Evolutionary conservation across 2,888 invertebrate species (phyloP).

Genomic region (Strigamia crassipes): DNA sequence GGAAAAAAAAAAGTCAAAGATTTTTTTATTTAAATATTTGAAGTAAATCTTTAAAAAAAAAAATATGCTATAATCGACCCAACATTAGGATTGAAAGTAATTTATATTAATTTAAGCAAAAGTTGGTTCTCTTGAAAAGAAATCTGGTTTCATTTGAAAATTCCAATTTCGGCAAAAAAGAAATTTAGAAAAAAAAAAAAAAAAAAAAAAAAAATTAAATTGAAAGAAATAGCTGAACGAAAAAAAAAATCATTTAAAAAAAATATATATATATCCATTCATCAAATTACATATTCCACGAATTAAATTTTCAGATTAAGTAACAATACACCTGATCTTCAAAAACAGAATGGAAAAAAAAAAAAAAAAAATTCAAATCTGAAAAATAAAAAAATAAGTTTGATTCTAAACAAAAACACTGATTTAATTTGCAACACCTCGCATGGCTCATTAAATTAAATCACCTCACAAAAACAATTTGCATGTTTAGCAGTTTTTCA

Average conservation of each 20-base stretch:
- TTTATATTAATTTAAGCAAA: constrained; percentile 17
- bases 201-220: neutral
- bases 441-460: neutral
- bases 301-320: too few species aligned
- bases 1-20: too few species aligned
- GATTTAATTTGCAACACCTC: neutral
- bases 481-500: neutral
- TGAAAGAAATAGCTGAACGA: neutral
- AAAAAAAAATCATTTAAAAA: neutral
- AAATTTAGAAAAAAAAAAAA: neutral
- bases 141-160: neutral
- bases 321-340: too few species aligned
- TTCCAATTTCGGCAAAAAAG: neutral
- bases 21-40: neutral
- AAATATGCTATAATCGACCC: neutral
- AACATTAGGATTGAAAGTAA: neutral
- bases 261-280: too few species aligned
- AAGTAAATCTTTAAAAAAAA: neutral
- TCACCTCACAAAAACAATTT: neutral
- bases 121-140: neutral
- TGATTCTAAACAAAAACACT: neutral
- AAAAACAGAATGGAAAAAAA: too few species aligned
- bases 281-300: too few species aligned
- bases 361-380: too few species aligned
- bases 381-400: neutral